Evolutionary conservation across 2,888 invertebrate species (phyloP), one percentile per base, ranked within the genome.

Genomic region (Lypha dubia): DNA sequence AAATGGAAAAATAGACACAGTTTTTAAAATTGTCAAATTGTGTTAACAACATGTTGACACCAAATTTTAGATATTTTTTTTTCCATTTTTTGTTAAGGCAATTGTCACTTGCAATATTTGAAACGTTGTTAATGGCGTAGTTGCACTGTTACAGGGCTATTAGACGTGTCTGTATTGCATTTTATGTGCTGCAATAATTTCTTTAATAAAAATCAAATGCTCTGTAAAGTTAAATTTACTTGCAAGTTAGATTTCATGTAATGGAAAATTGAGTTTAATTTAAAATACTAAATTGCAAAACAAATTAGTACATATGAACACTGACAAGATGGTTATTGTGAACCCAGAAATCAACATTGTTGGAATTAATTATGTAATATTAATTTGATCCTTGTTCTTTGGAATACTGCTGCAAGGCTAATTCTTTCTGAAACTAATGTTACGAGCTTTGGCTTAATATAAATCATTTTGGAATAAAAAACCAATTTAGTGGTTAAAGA

Each of bases 11-110:
- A 38, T 3, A 46, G 11, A 6, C 49, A 62, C 35, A 65, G 56
- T 38, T 38, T 71, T 46, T 8, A 0, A 58, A 49, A 46, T 60
- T 75, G 56, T 41, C 65, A 1, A 51, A 51, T 58, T 65, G 65
- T 73, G 56, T 79, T 65, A 73, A 79, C 79, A 73, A 79, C 79
- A 73, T 73, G 71, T 56, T 79, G 79, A 58, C 63, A 79, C 63
- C 56, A 65, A 73, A 77, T 68, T 68, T 38, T 0, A n/a, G 17
- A n/a, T 17, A n/a, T n/a, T n/a, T n/a, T n/a, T n/a, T n/a, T n/a
- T n/a, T n/a, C n/a, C n/a, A n/a, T n/a, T 17, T 70, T 53, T 44
- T 63, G 49, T 58, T n/a, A 24, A 41, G 22, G 35, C 63, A 71
- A 63, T 63, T 79, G 56, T 41, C 65, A 65, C 20, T 65, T 65